Evolutionary conservation across 2,888 invertebrate genomes (phyloP).

Genomic region (Orchesellides sinensis): DNA sequence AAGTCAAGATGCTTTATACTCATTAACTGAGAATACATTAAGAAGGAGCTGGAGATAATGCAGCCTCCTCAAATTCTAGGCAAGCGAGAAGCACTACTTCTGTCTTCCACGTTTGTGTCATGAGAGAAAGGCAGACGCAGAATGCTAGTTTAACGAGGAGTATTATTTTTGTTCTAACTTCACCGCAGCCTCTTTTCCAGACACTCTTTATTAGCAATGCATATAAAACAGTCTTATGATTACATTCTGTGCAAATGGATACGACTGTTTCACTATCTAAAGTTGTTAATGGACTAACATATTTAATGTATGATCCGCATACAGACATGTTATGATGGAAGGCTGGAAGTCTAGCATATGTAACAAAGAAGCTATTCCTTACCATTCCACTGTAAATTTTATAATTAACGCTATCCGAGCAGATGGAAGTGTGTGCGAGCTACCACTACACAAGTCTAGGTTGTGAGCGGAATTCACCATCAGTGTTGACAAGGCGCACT

Average conservation of each 20-base stretch:
- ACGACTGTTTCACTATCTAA: conserved; percentile 20
- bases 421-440: not conserved
- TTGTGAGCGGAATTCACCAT: conserved; percentile 3
- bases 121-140: too few relatives aligned
- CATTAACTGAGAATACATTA: conserved; percentile 53
- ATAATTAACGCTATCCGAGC: not conserved
- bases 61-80: not conserved
- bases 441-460: not conserved
- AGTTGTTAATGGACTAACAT: conserved; percentile 23
- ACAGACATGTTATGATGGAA: not conserved
- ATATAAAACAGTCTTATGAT: not conserved
- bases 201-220: too few relatives aligned
- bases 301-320: not conserved
- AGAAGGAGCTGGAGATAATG: conserved; percentile 43
- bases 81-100: not conserved
- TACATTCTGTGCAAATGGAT: not conserved
- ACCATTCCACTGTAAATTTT: not conserved
- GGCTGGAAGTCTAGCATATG: not conserved
- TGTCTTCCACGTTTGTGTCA: too few relatives aligned
- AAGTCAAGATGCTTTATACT: conserved; percentile 59
- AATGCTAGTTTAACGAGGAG: too few relatives aligned
- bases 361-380: not conserved
- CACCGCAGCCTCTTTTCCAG: too few relatives aligned
- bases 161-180: too few relatives aligned
- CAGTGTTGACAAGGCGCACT: conserved; percentile 31